phyloP scores from a whole-genome alignment of 64 coral and sea anemone species.

The Porites lutea region DNA sequence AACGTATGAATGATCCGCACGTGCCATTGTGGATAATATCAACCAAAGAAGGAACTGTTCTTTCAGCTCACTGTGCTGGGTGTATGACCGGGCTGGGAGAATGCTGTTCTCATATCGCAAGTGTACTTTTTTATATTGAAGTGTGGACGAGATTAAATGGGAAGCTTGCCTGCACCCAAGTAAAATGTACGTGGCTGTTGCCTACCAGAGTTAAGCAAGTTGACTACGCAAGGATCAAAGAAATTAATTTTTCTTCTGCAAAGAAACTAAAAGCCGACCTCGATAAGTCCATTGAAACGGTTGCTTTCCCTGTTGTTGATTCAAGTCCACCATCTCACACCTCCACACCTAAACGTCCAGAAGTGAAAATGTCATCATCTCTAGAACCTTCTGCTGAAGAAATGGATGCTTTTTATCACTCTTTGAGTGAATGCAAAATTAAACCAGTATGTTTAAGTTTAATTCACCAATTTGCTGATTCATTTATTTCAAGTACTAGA shows the following conservation, averaged over 20 bases:
- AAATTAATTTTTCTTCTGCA: conserved; percentile 25
- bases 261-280: conserved; percentile 10
- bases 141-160: too few relatives aligned
- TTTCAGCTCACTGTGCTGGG: too few relatives aligned
- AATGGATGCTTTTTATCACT: neutral
- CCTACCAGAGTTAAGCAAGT: neutral
- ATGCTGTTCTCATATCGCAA: too few relatives aligned
- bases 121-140: too few relatives aligned
- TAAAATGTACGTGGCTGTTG: neutral
- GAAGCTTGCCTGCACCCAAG: conserved; percentile 1
- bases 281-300: neutral
- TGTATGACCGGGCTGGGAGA: too few relatives aligned
- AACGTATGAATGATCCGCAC: neutral
- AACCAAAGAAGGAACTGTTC: neutral
- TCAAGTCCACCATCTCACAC: too few relatives aligned
- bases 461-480: neutral
- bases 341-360: neutral
- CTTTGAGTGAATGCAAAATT: neutral
- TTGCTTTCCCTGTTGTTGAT: too few relatives aligned
- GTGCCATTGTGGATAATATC: neutral
- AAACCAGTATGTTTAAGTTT: conserved; percentile 1
- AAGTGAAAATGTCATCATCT: too few relatives aligned
- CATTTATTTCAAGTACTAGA: conserved; percentile 20
- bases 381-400: neutral
- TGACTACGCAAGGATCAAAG: neutral